phyloP scores from a whole-genome alignment of 2,888 invertebrate genomes.

The Brenthis ino region DNA sequence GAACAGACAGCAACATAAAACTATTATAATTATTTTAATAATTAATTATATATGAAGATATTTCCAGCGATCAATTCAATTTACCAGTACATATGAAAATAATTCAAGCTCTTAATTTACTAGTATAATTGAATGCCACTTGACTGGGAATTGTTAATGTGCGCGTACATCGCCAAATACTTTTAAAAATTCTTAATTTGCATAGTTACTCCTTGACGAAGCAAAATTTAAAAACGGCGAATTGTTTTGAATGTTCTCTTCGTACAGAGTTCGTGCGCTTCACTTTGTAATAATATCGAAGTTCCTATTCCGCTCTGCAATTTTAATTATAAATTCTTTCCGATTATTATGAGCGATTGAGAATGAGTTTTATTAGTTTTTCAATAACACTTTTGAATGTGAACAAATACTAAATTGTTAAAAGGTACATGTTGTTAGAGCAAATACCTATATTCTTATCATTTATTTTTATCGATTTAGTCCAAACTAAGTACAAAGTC shows the following conservation, averaged over 20 bases:
- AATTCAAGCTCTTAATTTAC: background rate
- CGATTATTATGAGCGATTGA: conserved; percentile 20
- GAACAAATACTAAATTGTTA: too few relatives aligned
- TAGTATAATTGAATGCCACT: background rate
- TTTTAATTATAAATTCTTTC: conserved; percentile 42
- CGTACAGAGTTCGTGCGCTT: conserved; percentile 38
- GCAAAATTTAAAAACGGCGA: conserved; percentile 39
- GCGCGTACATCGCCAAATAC: background rate
- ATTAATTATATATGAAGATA: too few relatives aligned
- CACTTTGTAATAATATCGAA: conserved; percentile 41
- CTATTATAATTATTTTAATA: too few relatives aligned
- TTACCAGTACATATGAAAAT: too few relatives aligned
- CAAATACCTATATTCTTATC: too few relatives aligned
- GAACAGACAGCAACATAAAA: too few relatives aligned
- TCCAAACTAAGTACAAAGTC: background rate
- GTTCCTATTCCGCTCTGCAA: conserved; percentile 39
- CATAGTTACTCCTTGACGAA: conserved; percentile 35
- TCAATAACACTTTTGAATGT: too few relatives aligned
- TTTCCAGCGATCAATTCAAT: too few relatives aligned
- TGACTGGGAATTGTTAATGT: too few relatives aligned
- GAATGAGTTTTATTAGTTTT: background rate
- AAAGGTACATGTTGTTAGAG: too few relatives aligned
- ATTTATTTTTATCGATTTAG: background rate
- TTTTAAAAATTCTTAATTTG: background rate
- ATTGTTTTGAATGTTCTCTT: conserved; percentile 47